Evolutionary conservation across 2,888 invertebrate genomes (phyloP).

Genomic region (Cantharis flavilabris): DNA sequence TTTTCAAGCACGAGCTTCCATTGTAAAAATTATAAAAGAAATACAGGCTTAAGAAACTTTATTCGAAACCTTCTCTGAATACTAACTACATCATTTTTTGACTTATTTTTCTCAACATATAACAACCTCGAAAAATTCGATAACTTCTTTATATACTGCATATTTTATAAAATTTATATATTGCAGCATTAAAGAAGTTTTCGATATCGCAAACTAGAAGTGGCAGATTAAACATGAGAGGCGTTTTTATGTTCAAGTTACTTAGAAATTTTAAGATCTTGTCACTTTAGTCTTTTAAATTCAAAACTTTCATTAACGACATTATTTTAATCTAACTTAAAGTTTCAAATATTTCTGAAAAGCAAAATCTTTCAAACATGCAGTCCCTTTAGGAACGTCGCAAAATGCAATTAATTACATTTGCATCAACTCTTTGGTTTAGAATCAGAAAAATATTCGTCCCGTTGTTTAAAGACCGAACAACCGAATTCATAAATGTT

Average conservation of each 20-base stretch:
- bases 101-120: neutral
- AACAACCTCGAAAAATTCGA: neutral
- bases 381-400: no score
- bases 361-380: no score
- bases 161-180: neutral
- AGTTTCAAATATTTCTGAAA: no score
- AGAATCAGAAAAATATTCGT: no score
- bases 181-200: neutral
- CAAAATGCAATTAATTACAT: no score
- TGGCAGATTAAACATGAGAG: neutral
- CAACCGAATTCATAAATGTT: no score
- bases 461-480: no score
- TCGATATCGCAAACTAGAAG: neutral
- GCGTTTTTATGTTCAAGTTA: neutral
- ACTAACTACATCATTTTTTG: neutral
- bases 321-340: neutral
- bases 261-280: neutral
- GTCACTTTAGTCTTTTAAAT: neutral
- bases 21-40: neutral
- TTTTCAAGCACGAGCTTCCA: neutral
- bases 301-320: neutral
- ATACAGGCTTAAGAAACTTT: neutral
- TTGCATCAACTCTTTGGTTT: no score
- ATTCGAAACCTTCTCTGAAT: neutral
- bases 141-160: neutral